Evolutionary conservation across 2,888 invertebrate genomes (phyloP).

Genomic region (Scelioninae gen. 1): DNA sequence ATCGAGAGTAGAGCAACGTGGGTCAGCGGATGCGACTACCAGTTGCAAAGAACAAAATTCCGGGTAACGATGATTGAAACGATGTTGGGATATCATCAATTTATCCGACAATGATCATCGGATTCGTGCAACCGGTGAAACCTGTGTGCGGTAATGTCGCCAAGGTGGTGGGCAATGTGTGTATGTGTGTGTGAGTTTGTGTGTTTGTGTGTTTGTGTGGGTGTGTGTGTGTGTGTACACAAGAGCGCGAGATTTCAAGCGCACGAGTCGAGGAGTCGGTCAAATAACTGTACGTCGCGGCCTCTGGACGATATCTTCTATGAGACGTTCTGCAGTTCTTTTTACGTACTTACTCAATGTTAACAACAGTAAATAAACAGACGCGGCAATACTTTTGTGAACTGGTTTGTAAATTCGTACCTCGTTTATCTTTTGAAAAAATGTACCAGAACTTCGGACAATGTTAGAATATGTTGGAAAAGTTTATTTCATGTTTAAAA

Average conservation of each 20-base stretch:
- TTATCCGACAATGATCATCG: slow-evolving; percentile 24
- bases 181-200: too few relatives aligned
- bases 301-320: slow-evolving; percentile 82
- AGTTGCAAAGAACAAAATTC: slow-evolving; percentile 74
- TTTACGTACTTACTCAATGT: slow-evolving; percentile 44
- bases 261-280: slow-evolving; percentile 80
- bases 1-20: slow-evolving; percentile 68
- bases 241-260: slow-evolving; percentile 61
- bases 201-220: too few relatives aligned
- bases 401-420: slow-evolving; percentile 42
- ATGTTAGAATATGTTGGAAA: too few relatives aligned
- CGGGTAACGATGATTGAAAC: slow-evolving; percentile 48
- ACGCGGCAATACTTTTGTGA: slow-evolving; percentile 2
- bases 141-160: slow-evolving; percentile 63
- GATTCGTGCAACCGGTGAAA: slow-evolving; percentile 54
- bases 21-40: slow-evolving; percentile 71
- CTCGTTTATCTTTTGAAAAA: neutral
- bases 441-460: too few relatives aligned
- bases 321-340: slow-evolving; percentile 58
- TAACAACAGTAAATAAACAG: slow-evolving; percentile 40
- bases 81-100: slow-evolving; percentile 36
- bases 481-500: too few relatives aligned
- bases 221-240: slow-evolving; percentile 38
- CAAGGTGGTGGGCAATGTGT: slow-evolving; percentile 43
- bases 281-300: slow-evolving; percentile 84